phyloP scores from a whole-genome alignment of 1,140 invertebrate species.

The Atta colombica region DNA sequence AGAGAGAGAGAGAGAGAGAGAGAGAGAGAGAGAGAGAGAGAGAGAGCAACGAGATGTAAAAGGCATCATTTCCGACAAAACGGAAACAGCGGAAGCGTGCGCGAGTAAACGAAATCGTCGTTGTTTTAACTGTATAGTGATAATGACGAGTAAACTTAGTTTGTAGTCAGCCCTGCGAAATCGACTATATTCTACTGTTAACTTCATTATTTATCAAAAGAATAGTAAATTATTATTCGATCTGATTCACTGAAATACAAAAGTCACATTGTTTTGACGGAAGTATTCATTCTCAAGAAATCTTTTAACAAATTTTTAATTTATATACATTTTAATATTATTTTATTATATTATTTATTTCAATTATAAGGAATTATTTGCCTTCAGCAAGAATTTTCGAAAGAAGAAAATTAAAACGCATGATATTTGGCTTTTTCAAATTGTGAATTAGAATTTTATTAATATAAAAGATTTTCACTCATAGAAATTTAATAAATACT shows the following conservation, averaged over 20 bases:
- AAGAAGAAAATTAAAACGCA: background rate
- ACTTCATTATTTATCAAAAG: background rate
- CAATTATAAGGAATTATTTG: background rate
- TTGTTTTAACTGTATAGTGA: conserved; percentile 25
- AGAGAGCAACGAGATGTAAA: conserved; percentile 1
- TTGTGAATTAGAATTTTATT: background rate
- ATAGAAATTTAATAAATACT: too few species aligned
- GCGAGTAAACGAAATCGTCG: conserved; percentile 40
- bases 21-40: background rate
- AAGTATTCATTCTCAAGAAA: background rate
- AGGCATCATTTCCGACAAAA: conserved; percentile 25
- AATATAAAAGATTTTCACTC: background rate
- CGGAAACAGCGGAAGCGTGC: background rate
- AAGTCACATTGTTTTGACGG: background rate
- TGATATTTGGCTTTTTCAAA: background rate
- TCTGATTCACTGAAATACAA: background rate
- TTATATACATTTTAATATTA: background rate
- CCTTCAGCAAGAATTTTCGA: background rate
- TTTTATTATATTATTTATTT: background rate
- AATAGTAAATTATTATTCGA: background rate
- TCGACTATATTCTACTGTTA: conserved; percentile 8
- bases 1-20: too few species aligned
- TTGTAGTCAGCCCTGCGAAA: conserved; percentile 15
- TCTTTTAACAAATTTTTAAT: background rate
- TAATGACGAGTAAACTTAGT: conserved; percentile 53